phyloP scores from a whole-genome alignment of 1,140 invertebrate species.

The Zaprionus kolodkinae region DNA sequence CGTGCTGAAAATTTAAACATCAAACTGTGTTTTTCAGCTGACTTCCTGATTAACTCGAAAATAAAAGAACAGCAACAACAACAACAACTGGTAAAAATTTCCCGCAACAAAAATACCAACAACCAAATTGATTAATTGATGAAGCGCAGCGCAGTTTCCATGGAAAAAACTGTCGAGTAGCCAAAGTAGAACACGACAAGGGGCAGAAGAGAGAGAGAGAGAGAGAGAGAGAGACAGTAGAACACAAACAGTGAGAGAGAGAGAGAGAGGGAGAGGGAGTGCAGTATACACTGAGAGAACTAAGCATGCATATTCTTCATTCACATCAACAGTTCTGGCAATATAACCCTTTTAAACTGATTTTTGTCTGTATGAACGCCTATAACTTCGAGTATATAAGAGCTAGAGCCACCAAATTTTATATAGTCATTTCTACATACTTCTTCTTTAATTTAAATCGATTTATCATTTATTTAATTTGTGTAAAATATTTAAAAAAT shows the following conservation, averaged over 20 bases:
- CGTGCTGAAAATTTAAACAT: conserved; percentile 72
- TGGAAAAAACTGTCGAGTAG: conserved; percentile 51
- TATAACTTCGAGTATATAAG: too few relatives aligned
- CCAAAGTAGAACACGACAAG: conserved; percentile 59
- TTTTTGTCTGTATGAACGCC: too few relatives aligned
- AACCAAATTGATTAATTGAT: conserved; percentile 78
- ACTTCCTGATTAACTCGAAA: conserved; percentile 79
- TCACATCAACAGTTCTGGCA: too few relatives aligned
- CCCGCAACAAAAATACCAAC: conserved; percentile 66
- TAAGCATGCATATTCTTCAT: too few relatives aligned
- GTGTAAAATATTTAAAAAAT: neutral
- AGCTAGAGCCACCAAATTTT: too few relatives aligned
- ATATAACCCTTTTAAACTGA: too few relatives aligned
- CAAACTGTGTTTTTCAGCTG: conserved; percentile 58
- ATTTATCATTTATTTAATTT: neutral
- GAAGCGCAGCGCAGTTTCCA: conserved; percentile 64
- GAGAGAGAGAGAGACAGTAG: neutral
- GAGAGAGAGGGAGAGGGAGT: neutral
- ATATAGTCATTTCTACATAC: neutral
- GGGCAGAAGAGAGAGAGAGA: neutral
- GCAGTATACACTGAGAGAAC: neutral
- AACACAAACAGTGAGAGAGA: neutral
- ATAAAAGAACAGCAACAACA: conserved; percentile 35
- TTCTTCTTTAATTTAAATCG: neutral
- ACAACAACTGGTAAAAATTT: conserved; percentile 24